These are phyloP conservation scores for Butastur rufipennis DNA, from an alignment of 2,113 vertebrate genomes.

Conservation along the genomic window DNA sequence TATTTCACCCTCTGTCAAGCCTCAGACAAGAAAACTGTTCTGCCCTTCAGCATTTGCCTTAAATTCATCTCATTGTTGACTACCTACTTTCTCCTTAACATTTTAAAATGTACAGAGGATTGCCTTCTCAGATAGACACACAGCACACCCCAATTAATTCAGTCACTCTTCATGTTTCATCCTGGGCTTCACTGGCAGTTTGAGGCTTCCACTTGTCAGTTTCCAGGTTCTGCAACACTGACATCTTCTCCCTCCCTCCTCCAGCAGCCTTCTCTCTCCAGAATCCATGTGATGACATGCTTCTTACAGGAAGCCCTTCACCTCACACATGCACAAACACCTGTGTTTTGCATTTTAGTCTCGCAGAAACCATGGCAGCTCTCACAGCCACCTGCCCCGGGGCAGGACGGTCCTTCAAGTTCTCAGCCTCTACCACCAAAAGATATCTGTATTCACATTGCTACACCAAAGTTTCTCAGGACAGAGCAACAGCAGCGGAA, in stretches of 20 bases:
- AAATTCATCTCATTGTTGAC: fast-evolving
- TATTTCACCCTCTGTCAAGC: neutral
- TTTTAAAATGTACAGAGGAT: fast-evolving
- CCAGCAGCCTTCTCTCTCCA: too few species aligned
- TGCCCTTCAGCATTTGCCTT: too few species aligned
- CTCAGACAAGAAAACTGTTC: neutral
- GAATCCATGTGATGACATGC: fast-evolving
- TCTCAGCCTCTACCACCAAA: fast-evolving
- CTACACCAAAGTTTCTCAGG: fast-evolving
- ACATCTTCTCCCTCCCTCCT: fast-evolving
- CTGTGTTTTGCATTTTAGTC: fast-evolving
- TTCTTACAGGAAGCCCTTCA: neutral
- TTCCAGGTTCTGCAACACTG: neutral
- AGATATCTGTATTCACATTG: fast-evolving
- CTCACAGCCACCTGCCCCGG: fast-evolving
- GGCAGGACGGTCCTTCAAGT: fast-evolving
- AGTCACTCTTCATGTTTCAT: neutral
- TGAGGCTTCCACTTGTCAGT: fast-evolving
- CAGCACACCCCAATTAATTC: neutral
- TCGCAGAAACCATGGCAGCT: fast-evolving
- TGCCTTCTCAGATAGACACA: neutral
- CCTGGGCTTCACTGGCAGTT: neutral
- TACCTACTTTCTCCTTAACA: neutral
- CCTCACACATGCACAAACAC: fast-evolving
- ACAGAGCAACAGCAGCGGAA: fast-evolving